Evolutionary conservation across 2,888 invertebrate genomes (phyloP), one percentile per base, ranked within the genome.

Genomic region (Steinernema scapterisci): DNA sequence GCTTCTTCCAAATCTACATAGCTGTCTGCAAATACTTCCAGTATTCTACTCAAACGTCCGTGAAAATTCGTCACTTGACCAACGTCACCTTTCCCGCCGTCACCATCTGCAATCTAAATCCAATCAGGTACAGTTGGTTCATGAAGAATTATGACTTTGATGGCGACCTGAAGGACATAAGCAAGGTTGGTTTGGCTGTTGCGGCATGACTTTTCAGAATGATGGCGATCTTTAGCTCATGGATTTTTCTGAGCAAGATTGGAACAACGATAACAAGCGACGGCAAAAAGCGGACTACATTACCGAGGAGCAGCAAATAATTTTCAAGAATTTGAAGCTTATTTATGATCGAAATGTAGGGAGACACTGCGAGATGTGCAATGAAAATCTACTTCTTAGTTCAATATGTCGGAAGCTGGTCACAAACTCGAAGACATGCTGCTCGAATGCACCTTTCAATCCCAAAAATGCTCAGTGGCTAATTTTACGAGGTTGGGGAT

Each of bases 391-490:
- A 38, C 1, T n/a, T 16, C 44, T 45, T 21, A 71, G 71, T 44
- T 71, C 44, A 71, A 71, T 16, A 13, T 71, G 13, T 44, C 71
- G 27, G 71, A 71, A 43, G 71, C 71, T 6, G 71, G 71, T 1
- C 71, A 71, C 71, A 45, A 21, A 19, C 45, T 71, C 1, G 45
- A 71, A 13, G 46, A 71, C 21, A 71, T 71, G 71, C 45, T 71
- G 13, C n/a, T 71, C 44, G 71, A 71, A n/a, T 71, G 71, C 71
- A 71, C 71, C 7, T 71, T 71, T 25, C 71, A 71, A 25, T 71
- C 71, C n/a, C 19, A 23, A 44, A 71, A 71, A 21, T 71, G 71
- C 25, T 23, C 44, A 7, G 71, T 44, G 45, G 71, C 71, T 71
- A 71, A 71, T 71, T 71, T 71, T 16, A 71, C 71, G 71, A 44